These are phyloP conservation scores for Loripinus fragilis DNA, from an alignment of 2,888 invertebrate species.

Conservation along the genomic window DNA sequence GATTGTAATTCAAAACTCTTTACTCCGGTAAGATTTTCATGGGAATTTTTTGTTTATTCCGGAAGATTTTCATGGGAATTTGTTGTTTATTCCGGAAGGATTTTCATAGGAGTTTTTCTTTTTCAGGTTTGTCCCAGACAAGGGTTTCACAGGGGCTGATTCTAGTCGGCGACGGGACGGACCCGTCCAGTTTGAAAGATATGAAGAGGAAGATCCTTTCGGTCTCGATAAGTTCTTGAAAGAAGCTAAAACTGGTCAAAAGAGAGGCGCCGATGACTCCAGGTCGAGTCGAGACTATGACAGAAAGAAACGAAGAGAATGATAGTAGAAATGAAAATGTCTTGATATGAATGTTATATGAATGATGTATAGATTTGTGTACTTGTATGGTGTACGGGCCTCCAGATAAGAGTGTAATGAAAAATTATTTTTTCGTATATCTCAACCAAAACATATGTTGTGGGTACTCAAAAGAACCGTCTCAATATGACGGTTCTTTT, in stretches of 20 bases:
- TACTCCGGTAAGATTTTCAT: no score
- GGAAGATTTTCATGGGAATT: no score
- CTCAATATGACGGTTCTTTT: no score
- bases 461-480: no score
- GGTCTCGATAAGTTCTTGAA: constrained; percentile 99
- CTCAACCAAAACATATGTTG: no score
- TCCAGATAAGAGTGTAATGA: no score
- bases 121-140: constrained; percentile 96
- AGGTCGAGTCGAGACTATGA: constrained; percentile 79
- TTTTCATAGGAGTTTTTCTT: constrained; percentile 27
- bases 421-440: no score
- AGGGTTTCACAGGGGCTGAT: constrained; percentile 97
- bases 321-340: not conserved
- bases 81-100: not conserved
- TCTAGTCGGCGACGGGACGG: constrained; percentile 83
- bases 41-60: no score
- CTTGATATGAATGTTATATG: no score
- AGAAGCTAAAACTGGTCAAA: constrained; percentile 91
- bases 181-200: constrained; percentile 96
- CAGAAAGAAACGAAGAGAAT: constrained; percentile 77
- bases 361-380: no score
- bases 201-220: constrained; percentile 93
- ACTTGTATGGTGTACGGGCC: no score
- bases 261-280: constrained; percentile 78
- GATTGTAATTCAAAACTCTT: no score